Conservation (phyloP, 2,797 vertebrate genomes). For the Thripadectes ignobilis region DNA sequence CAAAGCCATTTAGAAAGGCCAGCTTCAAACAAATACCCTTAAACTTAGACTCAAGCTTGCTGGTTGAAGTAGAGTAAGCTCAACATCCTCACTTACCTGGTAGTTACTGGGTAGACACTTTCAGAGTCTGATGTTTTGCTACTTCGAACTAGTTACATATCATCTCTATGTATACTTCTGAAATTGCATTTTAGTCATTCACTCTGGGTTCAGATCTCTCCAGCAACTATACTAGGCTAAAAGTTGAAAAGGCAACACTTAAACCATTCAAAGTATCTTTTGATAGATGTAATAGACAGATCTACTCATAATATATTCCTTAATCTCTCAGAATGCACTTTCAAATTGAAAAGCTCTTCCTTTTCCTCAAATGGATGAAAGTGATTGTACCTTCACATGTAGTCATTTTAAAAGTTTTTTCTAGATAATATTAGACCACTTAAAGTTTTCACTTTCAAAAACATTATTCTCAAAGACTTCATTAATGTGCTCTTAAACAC, state of each 20-base stretch:
- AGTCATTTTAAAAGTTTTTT: background rate
- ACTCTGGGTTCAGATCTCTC: background rate
- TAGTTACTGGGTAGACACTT: background rate
- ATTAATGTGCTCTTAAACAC: background rate
- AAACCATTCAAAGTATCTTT: background rate
- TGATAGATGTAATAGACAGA: background rate
- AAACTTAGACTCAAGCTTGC: background rate
- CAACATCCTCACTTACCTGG: background rate
- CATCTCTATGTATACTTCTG: background rate
- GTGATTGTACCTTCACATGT: background rate
- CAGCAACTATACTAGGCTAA: background rate
- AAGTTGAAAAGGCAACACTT: background rate
- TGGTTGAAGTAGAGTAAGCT: background rate
- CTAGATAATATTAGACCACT: background rate
- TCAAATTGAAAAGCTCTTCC: background rate
- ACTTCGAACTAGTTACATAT: background rate
- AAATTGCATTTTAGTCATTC: background rate
- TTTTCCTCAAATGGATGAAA: background rate
- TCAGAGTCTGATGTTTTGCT: background rate
- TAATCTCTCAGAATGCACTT: background rate
- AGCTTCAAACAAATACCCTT: background rate
- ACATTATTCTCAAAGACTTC: background rate
- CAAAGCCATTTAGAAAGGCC: background rate
- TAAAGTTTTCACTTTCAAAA: background rate
- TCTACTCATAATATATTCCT: background rate